phyloP scores from a whole-genome alignment of 2,888 invertebrate genomes.

The Coleophora flavipennella region DNA sequence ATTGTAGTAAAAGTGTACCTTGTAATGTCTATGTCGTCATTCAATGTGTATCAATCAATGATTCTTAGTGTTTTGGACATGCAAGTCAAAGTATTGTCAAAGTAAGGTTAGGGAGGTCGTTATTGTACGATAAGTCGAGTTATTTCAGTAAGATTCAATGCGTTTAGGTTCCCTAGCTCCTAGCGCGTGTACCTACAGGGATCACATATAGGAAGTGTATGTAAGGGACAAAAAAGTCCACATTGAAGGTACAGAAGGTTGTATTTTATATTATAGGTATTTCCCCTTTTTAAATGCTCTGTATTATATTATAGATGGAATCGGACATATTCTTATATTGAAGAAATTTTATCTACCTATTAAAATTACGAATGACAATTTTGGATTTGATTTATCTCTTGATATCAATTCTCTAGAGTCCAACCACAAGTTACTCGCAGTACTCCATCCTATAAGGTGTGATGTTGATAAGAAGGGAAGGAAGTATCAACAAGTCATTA shows the following conservation, averaged over 20 bases:
- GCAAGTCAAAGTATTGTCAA: slow-evolving; percentile 4
- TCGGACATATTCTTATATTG: slow-evolving; percentile 73
- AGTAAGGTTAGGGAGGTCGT: slow-evolving; percentile 27
- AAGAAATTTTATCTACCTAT: slow-evolving; percentile 69
- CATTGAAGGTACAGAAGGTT: slow-evolving; percentile 49
- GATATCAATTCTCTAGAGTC: too few relatives aligned
- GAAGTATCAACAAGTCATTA: too few relatives aligned
- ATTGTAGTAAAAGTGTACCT: slow-evolving; percentile 17
- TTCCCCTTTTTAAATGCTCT: slow-evolving; percentile 67
- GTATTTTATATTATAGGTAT: slow-evolving; percentile 64
- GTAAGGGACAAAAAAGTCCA: slow-evolving; percentile 20
- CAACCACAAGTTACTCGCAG: too few relatives aligned
- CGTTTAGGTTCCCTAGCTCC: too few relatives aligned
- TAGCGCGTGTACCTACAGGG: slow-evolving; percentile 17
- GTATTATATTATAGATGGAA: slow-evolving; percentile 66
- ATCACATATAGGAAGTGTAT: slow-evolving; percentile 13
- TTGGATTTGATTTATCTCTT: background rate
- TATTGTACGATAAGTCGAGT: slow-evolving; percentile 24
- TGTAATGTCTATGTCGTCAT: slow-evolving; percentile 12
- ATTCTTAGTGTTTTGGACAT: background rate
- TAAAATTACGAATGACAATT: slow-evolving; percentile 52
- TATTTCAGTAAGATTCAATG: too few relatives aligned
- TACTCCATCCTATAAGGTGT: too few relatives aligned
- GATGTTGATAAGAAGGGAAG: too few relatives aligned
- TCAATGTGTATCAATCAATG: slow-evolving; percentile 16